Conservation (phyloP, 2,888 invertebrate species). For the Corbicula japonica region DNA sequence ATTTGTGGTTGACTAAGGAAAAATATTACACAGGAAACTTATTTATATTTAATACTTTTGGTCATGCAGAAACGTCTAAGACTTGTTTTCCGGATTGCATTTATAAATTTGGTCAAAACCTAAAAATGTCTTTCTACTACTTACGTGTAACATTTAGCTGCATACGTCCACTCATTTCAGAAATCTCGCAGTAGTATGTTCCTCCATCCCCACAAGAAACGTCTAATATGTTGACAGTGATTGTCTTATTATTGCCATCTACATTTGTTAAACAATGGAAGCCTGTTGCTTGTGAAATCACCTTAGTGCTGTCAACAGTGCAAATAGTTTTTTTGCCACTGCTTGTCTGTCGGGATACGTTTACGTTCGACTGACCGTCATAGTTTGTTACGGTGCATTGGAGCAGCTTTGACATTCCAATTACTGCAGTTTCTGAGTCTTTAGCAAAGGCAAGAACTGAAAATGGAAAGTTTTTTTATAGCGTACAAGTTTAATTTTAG, state of each 20-base stretch:
- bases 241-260: background rate
- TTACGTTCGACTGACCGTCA: background rate
- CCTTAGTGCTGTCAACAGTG: background rate
- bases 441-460: conserved; percentile 1
- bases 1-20: no score
- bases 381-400: background rate
- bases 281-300: no score
- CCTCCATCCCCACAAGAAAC: background rate
- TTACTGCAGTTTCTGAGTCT: background rate
- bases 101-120: no score
- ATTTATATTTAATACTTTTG: no score
- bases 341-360: background rate
- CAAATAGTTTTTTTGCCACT: background rate
- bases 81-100: no score
- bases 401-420: background rate
- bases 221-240: background rate
- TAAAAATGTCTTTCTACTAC: no score
- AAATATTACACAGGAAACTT: no score
- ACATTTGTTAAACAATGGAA: background rate
- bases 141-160: no score
- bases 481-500: background rate
- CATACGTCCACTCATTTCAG: no score
- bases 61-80: no score
- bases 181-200: background rate
- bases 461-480: background rate